A percentile compares a stretch with the other conserved stretches of the same genome.
phyloP scores from a whole-genome alignment of 2,113 vertebrate genomes.

The Microtus montanus region DNA sequence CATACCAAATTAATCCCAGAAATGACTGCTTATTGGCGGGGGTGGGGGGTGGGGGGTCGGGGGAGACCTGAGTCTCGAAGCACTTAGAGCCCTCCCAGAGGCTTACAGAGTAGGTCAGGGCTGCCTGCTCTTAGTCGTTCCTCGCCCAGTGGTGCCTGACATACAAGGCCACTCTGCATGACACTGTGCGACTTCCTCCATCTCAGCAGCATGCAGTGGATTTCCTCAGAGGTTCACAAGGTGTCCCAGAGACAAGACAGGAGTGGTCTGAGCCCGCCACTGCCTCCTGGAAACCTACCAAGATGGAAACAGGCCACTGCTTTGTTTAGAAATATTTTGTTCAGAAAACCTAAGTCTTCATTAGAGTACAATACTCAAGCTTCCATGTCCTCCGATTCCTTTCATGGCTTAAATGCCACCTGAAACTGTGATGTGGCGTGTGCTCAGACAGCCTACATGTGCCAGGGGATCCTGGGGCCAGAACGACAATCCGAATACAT shows the following conservation, averaged over 20 bases:
- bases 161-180: not conserved
- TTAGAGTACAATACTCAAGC: not conserved
- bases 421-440: not conserved
- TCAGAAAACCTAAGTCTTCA: not conserved
- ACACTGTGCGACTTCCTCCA: rapidly evolving
- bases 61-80: not conserved
- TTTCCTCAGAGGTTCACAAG: rapidly evolving
- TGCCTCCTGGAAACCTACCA: not conserved
- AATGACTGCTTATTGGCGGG: not conserved
- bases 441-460: not conserved
- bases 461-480: not conserved
- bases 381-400: not conserved
- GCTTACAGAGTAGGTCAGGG: rapidly evolving
- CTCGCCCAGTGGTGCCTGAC: rapidly evolving
- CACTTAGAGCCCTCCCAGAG: not conserved
- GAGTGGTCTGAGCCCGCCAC: not conserved
- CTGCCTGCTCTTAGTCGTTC: rapidly evolving
- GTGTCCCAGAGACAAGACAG: not conserved
- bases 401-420: not conserved
- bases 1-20: not conserved
- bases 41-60: too few species aligned
- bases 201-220: rapidly evolving
- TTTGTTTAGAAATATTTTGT: too few species aligned
- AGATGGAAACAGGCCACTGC: not conserved
- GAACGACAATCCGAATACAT: too few species aligned